Evolutionary conservation across 2,797 vertebrate genomes (phyloP).

Genomic region (Melanotaenia pygmaea): DNA sequence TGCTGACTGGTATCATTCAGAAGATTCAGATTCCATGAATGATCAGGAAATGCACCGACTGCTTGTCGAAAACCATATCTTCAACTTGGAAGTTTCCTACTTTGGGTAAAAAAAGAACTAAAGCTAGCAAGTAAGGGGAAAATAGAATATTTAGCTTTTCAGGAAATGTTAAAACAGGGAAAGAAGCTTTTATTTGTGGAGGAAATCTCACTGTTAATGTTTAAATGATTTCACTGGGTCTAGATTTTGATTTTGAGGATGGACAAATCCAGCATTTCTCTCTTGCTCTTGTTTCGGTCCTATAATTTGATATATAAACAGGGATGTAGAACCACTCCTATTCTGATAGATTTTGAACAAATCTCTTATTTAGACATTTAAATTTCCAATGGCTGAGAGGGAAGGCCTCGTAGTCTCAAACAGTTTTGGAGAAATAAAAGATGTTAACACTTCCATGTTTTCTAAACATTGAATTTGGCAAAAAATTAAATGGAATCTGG

Average conservation of each 20-base stretch:
- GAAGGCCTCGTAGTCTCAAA: not conserved
- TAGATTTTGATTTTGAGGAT: too few species aligned
- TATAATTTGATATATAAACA: not conserved
- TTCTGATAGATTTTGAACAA: not conserved
- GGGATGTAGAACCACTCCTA: not conserved
- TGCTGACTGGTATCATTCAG: conserved; percentile 1
- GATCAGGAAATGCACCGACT: not conserved
- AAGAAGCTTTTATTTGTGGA: not conserved
- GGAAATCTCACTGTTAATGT: not conserved
- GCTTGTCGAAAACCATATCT: not conserved
- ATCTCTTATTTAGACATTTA: not conserved
- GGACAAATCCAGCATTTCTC: too few species aligned
- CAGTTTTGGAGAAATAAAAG: not conserved
- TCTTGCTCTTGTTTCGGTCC: not conserved
- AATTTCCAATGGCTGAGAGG: not conserved
- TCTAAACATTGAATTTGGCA: not conserved
- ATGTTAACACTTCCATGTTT: not conserved
- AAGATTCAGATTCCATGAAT: not conserved
- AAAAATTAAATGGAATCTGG: not conserved
- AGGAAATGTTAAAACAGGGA: not conserved
- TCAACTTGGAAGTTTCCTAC: not conserved
- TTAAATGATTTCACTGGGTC: not conserved
- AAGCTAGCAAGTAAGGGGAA: not conserved
- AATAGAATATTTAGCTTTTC: not conserved
- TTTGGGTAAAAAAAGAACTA: not conserved